Conservation (phyloP, 2,113 vertebrate genomes). For the Cyanoramphus novaezelandiae region DNA sequence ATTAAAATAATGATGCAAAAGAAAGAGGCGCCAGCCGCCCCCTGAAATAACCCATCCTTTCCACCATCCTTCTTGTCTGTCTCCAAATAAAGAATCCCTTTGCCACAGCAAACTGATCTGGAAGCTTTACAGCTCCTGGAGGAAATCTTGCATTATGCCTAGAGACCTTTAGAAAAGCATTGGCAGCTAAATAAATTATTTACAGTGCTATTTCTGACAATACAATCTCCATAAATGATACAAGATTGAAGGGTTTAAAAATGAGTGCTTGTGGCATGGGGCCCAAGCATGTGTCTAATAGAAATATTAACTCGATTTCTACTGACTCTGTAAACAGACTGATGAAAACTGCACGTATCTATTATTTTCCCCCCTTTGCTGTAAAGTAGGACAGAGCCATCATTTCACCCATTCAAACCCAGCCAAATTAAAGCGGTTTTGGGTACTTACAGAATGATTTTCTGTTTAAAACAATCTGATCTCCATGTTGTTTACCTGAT, state of each 20-base stretch:
- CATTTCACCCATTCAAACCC: not conserved
- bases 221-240: constrained; percentile 67
- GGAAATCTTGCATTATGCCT: constrained; percentile 43
- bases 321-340: constrained; percentile 43
- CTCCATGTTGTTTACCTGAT: not conserved
- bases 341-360: not conserved
- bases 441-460: not conserved
- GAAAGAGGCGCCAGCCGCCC: not conserved
- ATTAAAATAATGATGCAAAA: not conserved
- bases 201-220: constrained; percentile 65
- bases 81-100: not conserved
- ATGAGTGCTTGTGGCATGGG: constrained; percentile 34
- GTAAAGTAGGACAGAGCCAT: not conserved
- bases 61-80: not conserved
- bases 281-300: constrained; percentile 25
- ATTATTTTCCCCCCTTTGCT: not conserved
- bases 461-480: constrained; percentile 5
- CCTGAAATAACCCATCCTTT: constrained; percentile 20
- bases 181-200: constrained; percentile 67
- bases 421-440: not conserved
- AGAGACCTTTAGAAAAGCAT: constrained; percentile 62
- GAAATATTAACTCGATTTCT: constrained; percentile 37
- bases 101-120: constrained; percentile 29
- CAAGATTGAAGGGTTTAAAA: constrained; percentile 63
- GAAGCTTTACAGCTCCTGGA: constrained; percentile 55